These are phyloP conservation scores for Scaptomyza flava DNA, from an alignment of 2,888 invertebrate species.

Conservation along the genomic window DNA sequence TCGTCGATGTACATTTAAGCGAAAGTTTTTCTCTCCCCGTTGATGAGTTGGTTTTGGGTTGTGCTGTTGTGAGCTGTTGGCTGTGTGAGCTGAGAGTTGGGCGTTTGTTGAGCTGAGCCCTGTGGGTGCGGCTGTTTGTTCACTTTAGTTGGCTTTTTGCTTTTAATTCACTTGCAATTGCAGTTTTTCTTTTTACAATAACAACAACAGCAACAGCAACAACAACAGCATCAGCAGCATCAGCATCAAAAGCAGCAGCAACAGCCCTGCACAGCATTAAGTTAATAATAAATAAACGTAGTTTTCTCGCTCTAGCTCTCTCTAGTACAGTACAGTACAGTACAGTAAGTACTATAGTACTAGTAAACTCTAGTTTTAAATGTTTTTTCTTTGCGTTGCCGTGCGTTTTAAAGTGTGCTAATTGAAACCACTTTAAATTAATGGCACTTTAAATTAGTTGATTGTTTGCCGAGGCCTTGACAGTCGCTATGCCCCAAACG, in stretches of 20 bases:
- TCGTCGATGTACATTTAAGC: slow-evolving; percentile 86
- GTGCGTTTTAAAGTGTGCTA: slow-evolving; percentile 68
- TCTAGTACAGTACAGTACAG: neutral
- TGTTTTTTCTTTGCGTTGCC: neutral
- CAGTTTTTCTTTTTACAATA: slow-evolving; percentile 50
- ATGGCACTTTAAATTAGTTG: slow-evolving; percentile 78
- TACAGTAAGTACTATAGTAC: slow-evolving; percentile 2
- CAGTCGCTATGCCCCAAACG: slow-evolving; percentile 5
- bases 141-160: slow-evolving; percentile 60
- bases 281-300: slow-evolving; percentile 73
- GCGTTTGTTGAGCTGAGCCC: slow-evolving; percentile 21
- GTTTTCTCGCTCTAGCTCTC: slow-evolving; percentile 55
- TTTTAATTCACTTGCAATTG: slow-evolving; percentile 76
- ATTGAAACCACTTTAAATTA: slow-evolving; percentile 77
- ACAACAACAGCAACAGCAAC: slow-evolving; percentile 15
- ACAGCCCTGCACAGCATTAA: slow-evolving; percentile 61
- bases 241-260: slow-evolving; percentile 7
- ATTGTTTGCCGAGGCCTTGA: slow-evolving; percentile 42
- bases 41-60: slow-evolving; percentile 47
- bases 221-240: slow-evolving; percentile 3
- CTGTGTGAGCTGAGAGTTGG: slow-evolving; percentile 6
- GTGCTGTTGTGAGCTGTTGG: slow-evolving; percentile 18
- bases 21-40: slow-evolving; percentile 60
- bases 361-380: slow-evolving; percentile 1
- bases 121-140: slow-evolving; percentile 51